Conservation (phyloP, 2,113 vertebrate species). For the Meriones unguiculatus region DNA sequence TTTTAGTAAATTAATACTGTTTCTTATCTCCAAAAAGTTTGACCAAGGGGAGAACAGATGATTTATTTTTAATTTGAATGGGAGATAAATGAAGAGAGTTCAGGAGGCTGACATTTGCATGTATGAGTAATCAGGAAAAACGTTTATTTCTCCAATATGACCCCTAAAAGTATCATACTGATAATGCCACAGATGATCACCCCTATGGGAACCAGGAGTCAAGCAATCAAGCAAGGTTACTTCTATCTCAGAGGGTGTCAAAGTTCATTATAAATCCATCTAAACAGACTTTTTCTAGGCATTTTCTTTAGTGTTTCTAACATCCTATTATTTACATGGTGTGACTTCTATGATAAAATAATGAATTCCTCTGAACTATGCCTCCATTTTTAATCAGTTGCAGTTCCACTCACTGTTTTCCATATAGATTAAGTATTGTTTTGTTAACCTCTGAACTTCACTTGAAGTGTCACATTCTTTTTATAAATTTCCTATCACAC, state of each 20-base stretch:
- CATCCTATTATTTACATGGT: neutral
- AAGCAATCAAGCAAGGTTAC: conserved; percentile 29
- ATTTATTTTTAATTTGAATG: conserved; percentile 59
- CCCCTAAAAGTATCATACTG: conserved; percentile 32
- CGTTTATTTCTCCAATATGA: conserved; percentile 41
- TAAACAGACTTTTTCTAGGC: neutral
- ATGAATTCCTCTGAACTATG: neutral
- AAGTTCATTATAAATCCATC: neutral
- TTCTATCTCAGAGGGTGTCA: neutral
- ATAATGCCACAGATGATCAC: neutral
- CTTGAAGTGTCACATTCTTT: neutral
- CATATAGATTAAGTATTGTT: neutral
- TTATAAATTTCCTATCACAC: neutral
- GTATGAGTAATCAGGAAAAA: conserved; percentile 13
- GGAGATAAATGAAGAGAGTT: neutral
- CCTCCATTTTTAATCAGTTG: neutral
- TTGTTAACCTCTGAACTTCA: neutral
- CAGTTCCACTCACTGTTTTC: neutral
- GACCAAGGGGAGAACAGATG: conserved; percentile 37
- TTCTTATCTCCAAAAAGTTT: neutral
- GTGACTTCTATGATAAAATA: neutral
- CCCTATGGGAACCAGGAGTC: fast-evolving
- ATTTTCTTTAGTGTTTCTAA: neutral
- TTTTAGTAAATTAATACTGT: neutral
- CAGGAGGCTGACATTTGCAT: conserved; percentile 30